phyloP scores from a whole-genome alignment of 1,140 invertebrate genomes.

The Eurosta solidaginis region DNA sequence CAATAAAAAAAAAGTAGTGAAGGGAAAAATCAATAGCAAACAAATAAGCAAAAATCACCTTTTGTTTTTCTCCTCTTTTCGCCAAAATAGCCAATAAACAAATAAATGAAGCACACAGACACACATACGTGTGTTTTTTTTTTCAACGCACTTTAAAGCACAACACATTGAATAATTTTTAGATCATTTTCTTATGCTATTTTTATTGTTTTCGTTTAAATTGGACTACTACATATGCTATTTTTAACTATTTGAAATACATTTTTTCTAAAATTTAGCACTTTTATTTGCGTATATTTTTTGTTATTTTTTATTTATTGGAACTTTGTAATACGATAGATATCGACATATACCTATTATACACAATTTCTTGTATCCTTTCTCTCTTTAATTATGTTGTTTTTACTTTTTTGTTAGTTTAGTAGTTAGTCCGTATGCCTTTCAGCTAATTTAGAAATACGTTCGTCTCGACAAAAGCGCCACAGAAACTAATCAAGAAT shows the following conservation, averaged over 20 bases:
- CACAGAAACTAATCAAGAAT: constrained; percentile 50
- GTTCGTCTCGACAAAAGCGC: constrained; percentile 47
- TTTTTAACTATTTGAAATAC: background rate
- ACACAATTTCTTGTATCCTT: background rate
- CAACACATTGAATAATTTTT: background rate
- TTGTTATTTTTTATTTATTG: background rate
- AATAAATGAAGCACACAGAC: background rate
- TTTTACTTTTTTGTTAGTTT: background rate
- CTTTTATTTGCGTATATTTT: background rate
- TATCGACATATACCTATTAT: constrained; percentile 1
- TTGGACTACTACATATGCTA: background rate
- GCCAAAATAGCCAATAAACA: too few relatives aligned
- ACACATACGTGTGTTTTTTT: background rate
- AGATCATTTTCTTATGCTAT: background rate
- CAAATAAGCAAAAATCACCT: constrained; percentile 5
- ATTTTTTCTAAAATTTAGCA: background rate
- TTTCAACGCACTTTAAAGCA: background rate
- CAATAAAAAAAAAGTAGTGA: background rate
- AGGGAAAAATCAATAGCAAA: constrained; percentile 13
- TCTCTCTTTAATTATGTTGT: background rate
- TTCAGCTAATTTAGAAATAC: constrained; percentile 29
- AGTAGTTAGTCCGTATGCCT: background rate
- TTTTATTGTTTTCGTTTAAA: background rate
- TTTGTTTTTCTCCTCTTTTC: background rate
- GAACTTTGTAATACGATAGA: background rate